These are phyloP conservation scores for Pseudomugil gertrudae DNA, from an alignment of 2,797 vertebrate species.

Conservation along the genomic window DNA sequence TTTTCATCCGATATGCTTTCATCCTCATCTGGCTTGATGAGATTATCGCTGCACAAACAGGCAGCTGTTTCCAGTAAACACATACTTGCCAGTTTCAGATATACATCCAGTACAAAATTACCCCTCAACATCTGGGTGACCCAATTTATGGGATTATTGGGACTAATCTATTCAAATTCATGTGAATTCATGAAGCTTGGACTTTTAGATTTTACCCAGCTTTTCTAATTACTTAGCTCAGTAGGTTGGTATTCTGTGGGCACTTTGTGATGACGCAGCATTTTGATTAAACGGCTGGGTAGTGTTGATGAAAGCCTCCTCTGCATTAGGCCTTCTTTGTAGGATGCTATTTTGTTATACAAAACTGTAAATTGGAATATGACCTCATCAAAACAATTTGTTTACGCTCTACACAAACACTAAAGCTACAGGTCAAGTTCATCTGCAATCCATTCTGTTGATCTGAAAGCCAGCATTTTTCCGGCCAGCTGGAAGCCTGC, in stretches of 20 bases:
- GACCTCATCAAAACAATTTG: slow-evolving; percentile 5
- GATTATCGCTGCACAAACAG: slow-evolving; percentile 51
- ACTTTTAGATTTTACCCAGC: slow-evolving; percentile 66
- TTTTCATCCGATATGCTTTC: slow-evolving; percentile 53
- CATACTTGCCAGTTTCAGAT: slow-evolving; percentile 41
- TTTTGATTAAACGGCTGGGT: not conserved
- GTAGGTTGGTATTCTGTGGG: slow-evolving; percentile 10
- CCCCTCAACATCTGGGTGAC: slow-evolving; percentile 70
- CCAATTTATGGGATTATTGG: slow-evolving; percentile 68
- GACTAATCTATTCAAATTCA: slow-evolving; percentile 66
- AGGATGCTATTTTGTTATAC: not conserved
- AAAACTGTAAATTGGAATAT: not conserved
- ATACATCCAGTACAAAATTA: slow-evolving; percentile 37
- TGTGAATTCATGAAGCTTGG: slow-evolving; percentile 53
- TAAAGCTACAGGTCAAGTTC: slow-evolving; percentile 39
- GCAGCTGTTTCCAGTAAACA: slow-evolving; percentile 69
- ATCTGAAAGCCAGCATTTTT: slow-evolving; percentile 19
- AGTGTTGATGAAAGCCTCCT: not conserved
- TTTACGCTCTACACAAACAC: slow-evolving; percentile 34
- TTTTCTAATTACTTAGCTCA: slow-evolving; percentile 41
- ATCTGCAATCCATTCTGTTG: slow-evolving; percentile 38
- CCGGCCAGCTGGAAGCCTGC: slow-evolving; percentile 29
- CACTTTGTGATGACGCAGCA: slow-evolving; percentile 1
- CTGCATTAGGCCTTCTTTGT: not conserved
- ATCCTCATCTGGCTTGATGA: slow-evolving; percentile 48